Conservation (phyloP, 1,140 invertebrate species). For the Aphelenchoides besseyi region DNA sequence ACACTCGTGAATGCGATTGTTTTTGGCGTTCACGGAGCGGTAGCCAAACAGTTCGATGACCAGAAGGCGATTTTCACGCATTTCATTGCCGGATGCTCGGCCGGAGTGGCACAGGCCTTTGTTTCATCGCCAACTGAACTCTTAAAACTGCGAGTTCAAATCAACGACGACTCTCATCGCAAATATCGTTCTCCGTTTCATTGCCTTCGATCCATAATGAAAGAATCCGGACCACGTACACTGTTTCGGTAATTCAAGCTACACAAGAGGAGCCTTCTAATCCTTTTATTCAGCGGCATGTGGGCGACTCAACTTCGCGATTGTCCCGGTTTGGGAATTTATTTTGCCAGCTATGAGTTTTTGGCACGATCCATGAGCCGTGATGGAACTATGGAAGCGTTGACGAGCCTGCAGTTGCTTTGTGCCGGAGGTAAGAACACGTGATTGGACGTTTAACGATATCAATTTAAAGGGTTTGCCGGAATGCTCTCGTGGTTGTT, state of each 20-base stretch:
- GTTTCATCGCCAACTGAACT: constrained; percentile 78
- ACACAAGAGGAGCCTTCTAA: too few species aligned
- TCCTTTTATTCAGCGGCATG: constrained; percentile 68
- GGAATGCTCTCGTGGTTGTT: constrained; percentile 80
- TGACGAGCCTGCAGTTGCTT: constrained; percentile 49
- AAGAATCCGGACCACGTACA: constrained; percentile 67
- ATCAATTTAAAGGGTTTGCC: constrained; percentile 70
- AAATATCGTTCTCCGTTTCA: constrained; percentile 66
- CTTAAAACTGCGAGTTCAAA: constrained; percentile 78
- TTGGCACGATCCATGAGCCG: constrained; percentile 64
- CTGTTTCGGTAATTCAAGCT: constrained; percentile 51
- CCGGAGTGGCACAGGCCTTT: constrained; percentile 76
- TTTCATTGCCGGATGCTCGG: constrained; percentile 71
- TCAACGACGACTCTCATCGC: constrained; percentile 54
- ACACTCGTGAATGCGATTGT: constrained; percentile 82
- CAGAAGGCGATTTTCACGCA: constrained; percentile 64
- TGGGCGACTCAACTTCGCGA: constrained; percentile 74
- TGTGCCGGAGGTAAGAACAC: constrained; percentile 49
- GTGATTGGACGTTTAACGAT: constrained; percentile 4
- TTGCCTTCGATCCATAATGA: constrained; percentile 70
- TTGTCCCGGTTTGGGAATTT: constrained; percentile 70
- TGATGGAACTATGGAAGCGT: constrained; percentile 46
- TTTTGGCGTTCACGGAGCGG: constrained; percentile 77
- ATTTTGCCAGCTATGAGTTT: constrained; percentile 75
- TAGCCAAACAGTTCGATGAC: constrained; percentile 41